Evolutionary conservation across 2,888 invertebrate species (phyloP).

Genomic region (Halictus quadricinctus): DNA sequence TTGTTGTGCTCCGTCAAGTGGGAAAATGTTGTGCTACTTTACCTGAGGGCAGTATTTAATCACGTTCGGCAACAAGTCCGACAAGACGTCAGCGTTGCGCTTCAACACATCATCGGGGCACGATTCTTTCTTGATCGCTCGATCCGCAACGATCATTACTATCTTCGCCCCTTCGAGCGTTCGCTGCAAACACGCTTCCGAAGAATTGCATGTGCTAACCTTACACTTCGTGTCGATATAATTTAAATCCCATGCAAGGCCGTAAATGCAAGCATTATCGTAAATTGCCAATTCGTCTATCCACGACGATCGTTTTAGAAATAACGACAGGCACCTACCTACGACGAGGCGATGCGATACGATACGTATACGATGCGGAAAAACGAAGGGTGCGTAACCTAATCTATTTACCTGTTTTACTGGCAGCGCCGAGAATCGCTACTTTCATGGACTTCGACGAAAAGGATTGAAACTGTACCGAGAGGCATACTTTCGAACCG

Average conservation of each 20-base stretch:
- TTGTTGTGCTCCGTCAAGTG: not conserved
- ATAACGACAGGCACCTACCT: conserved; percentile 81
- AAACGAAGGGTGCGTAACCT: conserved; percentile 16
- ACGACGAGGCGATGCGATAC: not conserved
- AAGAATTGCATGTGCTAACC: conserved; percentile 73
- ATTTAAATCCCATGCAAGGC: conserved; percentile 81
- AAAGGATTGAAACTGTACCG: conserved; percentile 37
- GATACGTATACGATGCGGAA: not conserved
- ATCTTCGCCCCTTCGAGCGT: conserved; percentile 84
- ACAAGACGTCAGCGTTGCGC: conserved; percentile 81
- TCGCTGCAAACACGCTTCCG: conserved; percentile 73
- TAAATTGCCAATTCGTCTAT: conserved; percentile 86
- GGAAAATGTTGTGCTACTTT: conserved; percentile 39
- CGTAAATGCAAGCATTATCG: conserved; percentile 81
- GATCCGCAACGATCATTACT: conserved; percentile 87
- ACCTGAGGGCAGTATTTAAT: conserved; percentile 72
- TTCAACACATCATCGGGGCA: conserved; percentile 83
- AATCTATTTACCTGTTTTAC: conserved; percentile 82
- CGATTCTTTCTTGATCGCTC: conserved; percentile 83
- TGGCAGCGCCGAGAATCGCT: conserved; percentile 84
- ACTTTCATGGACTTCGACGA: conserved; percentile 82
- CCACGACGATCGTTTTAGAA: conserved; percentile 85
- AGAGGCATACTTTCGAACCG: not conserved
- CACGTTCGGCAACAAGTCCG: conserved; percentile 67
- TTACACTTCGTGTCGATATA: conserved; percentile 83